Conservation (phyloP, 2,888 invertebrate species). For the Rotaria sp. region DNA sequence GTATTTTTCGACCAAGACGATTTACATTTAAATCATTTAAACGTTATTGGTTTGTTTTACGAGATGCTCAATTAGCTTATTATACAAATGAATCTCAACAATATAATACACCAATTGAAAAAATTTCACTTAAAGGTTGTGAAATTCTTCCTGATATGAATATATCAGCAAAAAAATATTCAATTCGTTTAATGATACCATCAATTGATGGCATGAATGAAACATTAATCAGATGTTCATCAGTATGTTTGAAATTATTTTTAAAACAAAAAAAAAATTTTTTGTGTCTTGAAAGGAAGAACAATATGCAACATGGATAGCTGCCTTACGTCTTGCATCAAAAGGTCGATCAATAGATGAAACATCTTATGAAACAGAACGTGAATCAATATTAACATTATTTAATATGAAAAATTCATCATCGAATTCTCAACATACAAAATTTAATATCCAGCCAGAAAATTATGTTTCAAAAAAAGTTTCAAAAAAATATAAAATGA, state of each 20-base stretch:
- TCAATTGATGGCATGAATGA: conserved; percentile 81
- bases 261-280: conserved; percentile 40
- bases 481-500: neutral
- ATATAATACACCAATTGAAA: conserved; percentile 56
- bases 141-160: conserved; percentile 96
- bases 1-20: conserved; percentile 71
- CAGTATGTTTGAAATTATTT: conserved; percentile 50
- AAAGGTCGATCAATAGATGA: conserved; percentile 94
- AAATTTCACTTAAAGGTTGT: conserved; percentile 73
- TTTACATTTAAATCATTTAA: conserved; percentile 91
- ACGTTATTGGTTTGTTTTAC: conserved; percentile 86
- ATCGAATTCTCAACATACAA: neutral
- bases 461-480: neutral
- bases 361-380: conserved; percentile 82
- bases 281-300: conserved; percentile 65
- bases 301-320: conserved; percentile 97
- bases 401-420: conserved; percentile 69
- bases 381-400: conserved; percentile 73
- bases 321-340: conserved; percentile 84
- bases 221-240: conserved; percentile 87
- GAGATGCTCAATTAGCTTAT: conserved; percentile 71
- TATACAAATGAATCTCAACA: conserved; percentile 69
- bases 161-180: conserved; percentile 78
- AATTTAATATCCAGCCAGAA: neutral
- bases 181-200: conserved; percentile 83